Evolutionary conservation across 2,797 vertebrate genomes (phyloP).

Genomic region (Takifugu ocellatus): DNA sequence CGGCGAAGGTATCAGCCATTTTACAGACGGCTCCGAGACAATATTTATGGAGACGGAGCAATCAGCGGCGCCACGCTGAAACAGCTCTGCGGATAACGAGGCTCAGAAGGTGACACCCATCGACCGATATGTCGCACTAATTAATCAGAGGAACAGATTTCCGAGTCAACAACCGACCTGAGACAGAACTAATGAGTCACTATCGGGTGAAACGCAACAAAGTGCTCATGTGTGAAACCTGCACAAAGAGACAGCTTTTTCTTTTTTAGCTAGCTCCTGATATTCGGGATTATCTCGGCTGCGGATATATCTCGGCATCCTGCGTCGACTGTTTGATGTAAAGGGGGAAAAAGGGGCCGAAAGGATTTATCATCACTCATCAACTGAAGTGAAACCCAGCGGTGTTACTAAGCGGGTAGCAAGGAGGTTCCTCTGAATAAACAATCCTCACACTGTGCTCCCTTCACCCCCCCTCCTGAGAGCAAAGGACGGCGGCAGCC

Average conservation of each 20-base stretch:
- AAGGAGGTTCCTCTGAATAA: constrained; percentile 50
- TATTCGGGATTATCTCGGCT: no score
- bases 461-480: constrained; percentile 30
- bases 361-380: constrained; percentile 29
- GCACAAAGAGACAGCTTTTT: no score
- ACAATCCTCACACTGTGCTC: constrained; percentile 42
- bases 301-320: neutral
- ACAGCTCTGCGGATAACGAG: neutral
- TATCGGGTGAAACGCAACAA: no score
- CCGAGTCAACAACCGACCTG: neutral
- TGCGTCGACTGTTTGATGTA: constrained; percentile 10
- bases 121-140: constrained; percentile 6
- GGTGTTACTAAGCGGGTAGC: constrained; percentile 27
- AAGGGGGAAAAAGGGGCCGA: neutral
- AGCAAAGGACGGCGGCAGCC: constrained; percentile 49
- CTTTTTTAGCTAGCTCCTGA: no score
- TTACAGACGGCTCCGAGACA: neutral
- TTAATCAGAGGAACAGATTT: neutral
- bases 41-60: no score
- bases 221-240: no score
- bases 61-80: neutral
- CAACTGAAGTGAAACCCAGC: constrained; percentile 40
- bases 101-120: neutral
- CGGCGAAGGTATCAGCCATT: no score
- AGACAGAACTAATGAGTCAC: no score